Evolutionary conservation across 1,140 invertebrate genomes (phyloP).

Genomic region (Periplaneta americana): DNA sequence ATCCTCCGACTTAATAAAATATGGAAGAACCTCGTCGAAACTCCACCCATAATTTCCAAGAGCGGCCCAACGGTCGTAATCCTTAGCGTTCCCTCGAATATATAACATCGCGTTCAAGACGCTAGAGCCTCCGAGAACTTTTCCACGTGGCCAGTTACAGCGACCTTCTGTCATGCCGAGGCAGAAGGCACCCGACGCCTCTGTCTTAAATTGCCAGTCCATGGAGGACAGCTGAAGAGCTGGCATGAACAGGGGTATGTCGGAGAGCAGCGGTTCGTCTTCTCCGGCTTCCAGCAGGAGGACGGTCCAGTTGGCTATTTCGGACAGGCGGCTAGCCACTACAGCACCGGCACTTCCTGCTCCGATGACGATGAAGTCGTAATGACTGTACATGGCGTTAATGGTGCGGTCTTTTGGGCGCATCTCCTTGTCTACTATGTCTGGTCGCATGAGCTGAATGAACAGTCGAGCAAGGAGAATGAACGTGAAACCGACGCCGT

Average conservation of each 20-base stretch:
- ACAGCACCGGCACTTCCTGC: constrained; percentile 45
- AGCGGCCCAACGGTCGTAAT: constrained; percentile 58
- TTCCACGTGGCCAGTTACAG: constrained; percentile 63
- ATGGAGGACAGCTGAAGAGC: constrained; percentile 58
- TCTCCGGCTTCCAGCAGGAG: constrained; percentile 27
- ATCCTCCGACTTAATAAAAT: constrained; percentile 19
- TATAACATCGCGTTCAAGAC: constrained; percentile 80
- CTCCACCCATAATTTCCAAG: constrained; percentile 48
- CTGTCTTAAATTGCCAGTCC: constrained; percentile 64
- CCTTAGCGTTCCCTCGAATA: constrained; percentile 57
- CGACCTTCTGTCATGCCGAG: constrained; percentile 39
- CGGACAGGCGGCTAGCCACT: constrained; percentile 35
- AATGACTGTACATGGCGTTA: not conserved
- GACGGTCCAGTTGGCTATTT: constrained; percentile 1
- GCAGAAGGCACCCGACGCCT: constrained; percentile 49
- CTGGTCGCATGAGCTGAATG: constrained; percentile 52
- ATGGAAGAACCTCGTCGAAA: constrained; percentile 15
- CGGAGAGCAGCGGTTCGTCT: constrained; percentile 66
- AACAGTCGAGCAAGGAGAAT: constrained; percentile 51
- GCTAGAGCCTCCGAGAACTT: constrained; percentile 68
- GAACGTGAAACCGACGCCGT: constrained; percentile 53
- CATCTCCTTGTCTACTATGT: constrained; percentile 57
- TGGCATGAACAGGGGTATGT: constrained; percentile 69
- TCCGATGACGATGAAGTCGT: constrained; percentile 34
- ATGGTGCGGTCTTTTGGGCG: constrained; percentile 40